phyloP scores from a whole-genome alignment of 2,113 vertebrate species.

The human region GRCh38 chr9:128788001-128788500 shows the following conservation, averaged over 20 bases:
- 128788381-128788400: conserved; percentile 92
- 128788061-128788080: not conserved
- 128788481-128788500: not conserved
- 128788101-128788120: not conserved
- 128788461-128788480: not conserved
- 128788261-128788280: not conserved
- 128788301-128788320: not conserved
- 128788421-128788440: not conserved
- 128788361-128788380: conserved; percentile 89
- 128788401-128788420: conserved; percentile 90
- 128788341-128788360: conserved; percentile 93
- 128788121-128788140: not conserved
- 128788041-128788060: not conserved
- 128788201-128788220: not conserved
- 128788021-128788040: not conserved
- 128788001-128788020: conserved; percentile 26
- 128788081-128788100: not conserved
- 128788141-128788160: not conserved
- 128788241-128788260: not conserved
- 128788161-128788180: not conserved
- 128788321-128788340: conserved; percentile 88
- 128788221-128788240: too few species aligned
- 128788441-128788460: not conserved
- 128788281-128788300: not conserved
- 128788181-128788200: not conserved